Conservation (phyloP, 2,113 vertebrate genomes). For the Seriola rivoliana region DNA sequence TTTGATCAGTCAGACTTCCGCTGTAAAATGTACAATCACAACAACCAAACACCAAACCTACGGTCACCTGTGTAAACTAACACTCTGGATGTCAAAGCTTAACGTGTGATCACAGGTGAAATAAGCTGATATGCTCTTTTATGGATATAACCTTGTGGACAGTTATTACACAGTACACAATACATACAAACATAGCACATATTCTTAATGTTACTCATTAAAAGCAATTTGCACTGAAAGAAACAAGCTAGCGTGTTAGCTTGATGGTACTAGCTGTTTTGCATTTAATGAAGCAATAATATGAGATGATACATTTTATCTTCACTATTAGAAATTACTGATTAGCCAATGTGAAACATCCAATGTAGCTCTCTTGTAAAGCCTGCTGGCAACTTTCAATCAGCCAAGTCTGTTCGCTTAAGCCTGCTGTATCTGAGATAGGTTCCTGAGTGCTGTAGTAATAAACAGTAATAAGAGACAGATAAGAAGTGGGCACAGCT, state of each 20-base stretch:
- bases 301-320: not conserved
- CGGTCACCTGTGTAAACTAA: not conserved
- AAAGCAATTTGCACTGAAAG: not conserved
- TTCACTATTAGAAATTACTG: not conserved
- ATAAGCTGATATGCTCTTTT: not conserved
- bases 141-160: not conserved
- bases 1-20: not conserved
- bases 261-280: not conserved
- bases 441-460: conserved; percentile 13
- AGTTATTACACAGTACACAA: not conserved
- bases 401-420: not conserved
- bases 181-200: not conserved
- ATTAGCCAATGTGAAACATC: not conserved
- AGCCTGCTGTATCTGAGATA: conserved; percentile 19
- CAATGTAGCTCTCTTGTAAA: not conserved
- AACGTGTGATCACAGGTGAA: not conserved
- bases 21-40: not conserved
- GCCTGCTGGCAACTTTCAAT: not conserved
- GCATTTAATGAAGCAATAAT: not conserved
- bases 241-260: not conserved
- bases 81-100: not conserved
- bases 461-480: conserved; percentile 35
- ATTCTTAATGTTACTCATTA: not conserved
- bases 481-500: conserved; percentile 38
- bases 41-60: not conserved